A percentile compares a stretch with the other conserved stretches of the same genome.
phyloP scores from a whole-genome alignment of 2,113 vertebrate genomes.

The Chionomys nivalis region DNA sequence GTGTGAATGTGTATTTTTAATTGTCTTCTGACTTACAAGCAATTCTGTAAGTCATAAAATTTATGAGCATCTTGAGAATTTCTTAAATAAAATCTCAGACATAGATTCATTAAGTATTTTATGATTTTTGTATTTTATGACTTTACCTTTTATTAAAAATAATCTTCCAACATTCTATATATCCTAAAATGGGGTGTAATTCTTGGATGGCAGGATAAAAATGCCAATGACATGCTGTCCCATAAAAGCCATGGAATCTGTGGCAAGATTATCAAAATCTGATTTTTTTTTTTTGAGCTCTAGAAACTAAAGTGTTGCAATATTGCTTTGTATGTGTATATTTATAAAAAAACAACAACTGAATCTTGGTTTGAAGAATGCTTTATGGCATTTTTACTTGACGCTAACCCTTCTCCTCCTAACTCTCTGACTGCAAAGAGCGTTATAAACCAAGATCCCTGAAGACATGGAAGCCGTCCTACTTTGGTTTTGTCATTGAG shows the following conservation, averaged over 20 bases:
- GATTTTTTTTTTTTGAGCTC: background rate
- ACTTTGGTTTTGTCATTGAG: background rate
- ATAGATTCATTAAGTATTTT: background rate
- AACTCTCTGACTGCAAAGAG: background rate
- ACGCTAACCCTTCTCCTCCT: background rate
- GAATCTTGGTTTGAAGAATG: background rate
- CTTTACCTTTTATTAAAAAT: background rate
- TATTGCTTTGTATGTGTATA: background rate
- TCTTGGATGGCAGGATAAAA: background rate
- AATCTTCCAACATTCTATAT: background rate
- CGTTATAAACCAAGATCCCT: background rate
- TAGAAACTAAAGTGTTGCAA: background rate
- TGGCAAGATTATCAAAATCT: background rate
- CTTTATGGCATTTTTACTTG: background rate
- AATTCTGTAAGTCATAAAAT: too few relatives aligned
- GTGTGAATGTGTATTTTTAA: background rate
- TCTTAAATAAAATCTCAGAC: constrained; percentile 6
- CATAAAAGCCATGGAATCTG: background rate
- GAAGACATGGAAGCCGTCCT: background rate
- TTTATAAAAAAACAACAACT: too few relatives aligned
- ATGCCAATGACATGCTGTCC: background rate
- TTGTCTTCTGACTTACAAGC: background rate
- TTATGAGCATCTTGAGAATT: background rate
- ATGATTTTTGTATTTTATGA: background rate
- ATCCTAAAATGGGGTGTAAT: background rate